Evolutionary conservation across 2,888 invertebrate species (phyloP).

Genomic region (Molorchus minor): DNA sequence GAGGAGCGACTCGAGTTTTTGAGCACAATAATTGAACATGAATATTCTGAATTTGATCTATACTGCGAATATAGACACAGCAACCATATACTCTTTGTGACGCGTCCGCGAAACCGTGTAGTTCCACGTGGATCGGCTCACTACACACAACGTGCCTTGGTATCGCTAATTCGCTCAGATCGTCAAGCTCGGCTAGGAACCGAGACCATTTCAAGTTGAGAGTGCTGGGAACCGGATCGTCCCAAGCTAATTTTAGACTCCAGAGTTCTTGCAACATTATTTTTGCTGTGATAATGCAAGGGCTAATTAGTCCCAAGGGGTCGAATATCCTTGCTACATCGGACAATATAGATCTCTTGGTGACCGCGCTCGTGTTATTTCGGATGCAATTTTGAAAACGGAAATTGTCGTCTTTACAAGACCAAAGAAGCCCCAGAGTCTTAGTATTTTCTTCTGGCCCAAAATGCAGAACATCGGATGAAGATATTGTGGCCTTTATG

Average conservation of each 20-base stretch:
- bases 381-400: not conserved
- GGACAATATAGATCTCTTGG: slow-evolving; percentile 17
- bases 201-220: not conserved
- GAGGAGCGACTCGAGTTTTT: not conserved
- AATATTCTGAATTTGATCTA: not conserved
- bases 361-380: not conserved
- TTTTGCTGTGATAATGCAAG: not conserved
- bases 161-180: not conserved
- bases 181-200: not conserved
- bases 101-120: not conserved
- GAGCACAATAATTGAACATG: not conserved
- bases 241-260: not conserved
- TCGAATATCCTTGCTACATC: slow-evolving; percentile 4
- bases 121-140: not conserved
- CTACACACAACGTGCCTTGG: not conserved
- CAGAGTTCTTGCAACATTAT: slow-evolving; percentile 2
- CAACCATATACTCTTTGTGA: not conserved
- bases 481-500: not conserved
- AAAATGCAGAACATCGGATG: not conserved
- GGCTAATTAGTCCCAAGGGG: not conserved
- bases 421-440: slow-evolving; percentile 19
- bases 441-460: slow-evolving; percentile 9
- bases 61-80: not conserved
- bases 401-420: slow-evolving; percentile 8
- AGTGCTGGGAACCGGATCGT: not conserved